phyloP scores from a whole-genome alignment of 2,797 vertebrate genomes.

The Rhincodon typus region DNA sequence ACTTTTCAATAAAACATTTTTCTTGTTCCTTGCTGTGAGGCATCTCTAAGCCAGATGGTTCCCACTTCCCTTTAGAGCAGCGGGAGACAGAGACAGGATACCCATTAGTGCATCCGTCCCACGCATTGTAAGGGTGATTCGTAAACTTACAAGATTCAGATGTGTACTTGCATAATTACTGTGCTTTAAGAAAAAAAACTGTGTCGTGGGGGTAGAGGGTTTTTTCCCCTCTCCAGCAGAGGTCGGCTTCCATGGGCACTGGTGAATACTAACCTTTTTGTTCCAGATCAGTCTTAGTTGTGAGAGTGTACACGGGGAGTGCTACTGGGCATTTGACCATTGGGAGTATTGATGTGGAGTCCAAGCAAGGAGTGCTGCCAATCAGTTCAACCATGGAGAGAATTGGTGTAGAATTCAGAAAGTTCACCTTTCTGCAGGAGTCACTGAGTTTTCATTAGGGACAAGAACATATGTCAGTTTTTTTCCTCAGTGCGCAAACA shows the following conservation, averaged over 20 bases:
- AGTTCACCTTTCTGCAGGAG: neutral
- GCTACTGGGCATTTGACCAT: neutral
- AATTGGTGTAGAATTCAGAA: too few relatives aligned
- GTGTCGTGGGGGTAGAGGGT: neutral
- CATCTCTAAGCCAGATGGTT: conserved; percentile 28
- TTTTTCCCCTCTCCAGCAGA: neutral
- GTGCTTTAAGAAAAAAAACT: neutral
- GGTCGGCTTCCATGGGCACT: neutral
- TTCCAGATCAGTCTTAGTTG: neutral
- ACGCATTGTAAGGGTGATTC: neutral
- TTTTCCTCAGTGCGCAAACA: too few relatives aligned
- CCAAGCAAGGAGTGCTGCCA: too few relatives aligned
- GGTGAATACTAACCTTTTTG: neutral
- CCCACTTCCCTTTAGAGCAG: neutral
- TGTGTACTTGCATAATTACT: neutral
- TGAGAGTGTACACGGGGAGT: neutral
- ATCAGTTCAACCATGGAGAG: too few relatives aligned
- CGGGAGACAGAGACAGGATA: conserved; percentile 15
- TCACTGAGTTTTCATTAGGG: neutral
- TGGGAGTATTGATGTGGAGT: too few relatives aligned
- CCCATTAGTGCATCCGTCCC: neutral
- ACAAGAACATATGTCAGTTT: neutral
- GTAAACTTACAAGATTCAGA: neutral
- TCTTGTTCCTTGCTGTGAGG: conserved; percentile 11
- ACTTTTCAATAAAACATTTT: conserved; percentile 28